Evolutionary conservation across 1,140 invertebrate species (phyloP), one percentile per base, ranked within the genome.

Genomic region (Chrysomallon squamiferum): DNA sequence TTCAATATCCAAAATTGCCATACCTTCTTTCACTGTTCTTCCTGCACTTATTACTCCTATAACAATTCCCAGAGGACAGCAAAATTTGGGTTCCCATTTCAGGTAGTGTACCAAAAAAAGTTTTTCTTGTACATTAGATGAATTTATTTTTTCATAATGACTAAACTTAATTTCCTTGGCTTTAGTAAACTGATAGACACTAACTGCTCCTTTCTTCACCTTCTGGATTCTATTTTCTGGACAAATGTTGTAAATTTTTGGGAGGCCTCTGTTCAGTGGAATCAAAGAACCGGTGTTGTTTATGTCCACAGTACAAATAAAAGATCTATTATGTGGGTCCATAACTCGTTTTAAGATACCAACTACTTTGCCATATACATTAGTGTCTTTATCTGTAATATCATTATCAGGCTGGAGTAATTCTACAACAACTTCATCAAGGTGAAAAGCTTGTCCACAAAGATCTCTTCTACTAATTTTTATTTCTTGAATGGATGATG

Each of bases 21-120:
- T 66, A 22, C 72, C 72, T 9, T 63, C 69, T 22, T 75, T 64
- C n/a, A 81, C 11, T 20, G 65, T 72, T 11, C 62, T 52, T 13
- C 75, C 74, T 4, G 68, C 65, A 50, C 58, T 66, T 9, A 82
- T 59, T 6, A 79, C 70, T 20, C 75, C 78, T 41, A 80, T 66
- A 9, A 84, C 78, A 38, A 82, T 70, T 33, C 83, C 77, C 3
- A 83, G 43, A 9, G 83, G 80, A 29, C 72, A 71, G 22, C 69
- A 63, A 25, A 75, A 68, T 5, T 62, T 64, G 33, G 65, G 64
- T 38, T 78, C 65, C 80, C 79, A 85, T 18, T 76, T 75, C 41
- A 83, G 32, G 62, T 79, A 82, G 11, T 73, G 65, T n/a, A 83
- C 81, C 13, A 83, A 66, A 76, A 82, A 84, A 35, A 83, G 54